phyloP scores from a whole-genome alignment of 2,113 vertebrate genomes.

The Aspiorhynchus laticeps region DNA sequence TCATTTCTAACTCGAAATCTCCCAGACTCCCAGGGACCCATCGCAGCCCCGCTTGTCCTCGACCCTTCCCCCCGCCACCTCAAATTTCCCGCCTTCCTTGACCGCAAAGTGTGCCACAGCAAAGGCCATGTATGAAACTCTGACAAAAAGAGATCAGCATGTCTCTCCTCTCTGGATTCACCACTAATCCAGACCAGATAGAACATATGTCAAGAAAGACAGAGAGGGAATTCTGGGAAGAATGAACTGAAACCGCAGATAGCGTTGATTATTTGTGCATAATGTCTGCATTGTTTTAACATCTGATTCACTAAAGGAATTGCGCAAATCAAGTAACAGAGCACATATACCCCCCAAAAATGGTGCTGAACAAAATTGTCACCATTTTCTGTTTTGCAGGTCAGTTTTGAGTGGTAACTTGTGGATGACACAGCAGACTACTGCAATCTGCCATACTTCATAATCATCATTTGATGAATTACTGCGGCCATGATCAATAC shows the following conservation, averaged over 20 bases:
- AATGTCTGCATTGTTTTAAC: neutral
- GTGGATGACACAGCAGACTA: too few species aligned
- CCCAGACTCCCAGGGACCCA: neutral
- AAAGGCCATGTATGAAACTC: conserved; percentile 9
- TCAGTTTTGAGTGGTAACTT: neutral
- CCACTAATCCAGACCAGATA: conserved; percentile 27
- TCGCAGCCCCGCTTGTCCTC: neutral
- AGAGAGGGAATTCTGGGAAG: neutral
- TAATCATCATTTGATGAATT: too few species aligned
- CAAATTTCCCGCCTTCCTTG: neutral
- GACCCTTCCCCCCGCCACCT: neutral
- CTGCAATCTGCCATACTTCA: too few species aligned
- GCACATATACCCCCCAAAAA: neutral
- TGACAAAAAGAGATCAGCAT: conserved; percentile 15
- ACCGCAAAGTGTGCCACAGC: conserved; percentile 16
- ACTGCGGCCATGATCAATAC: too few species aligned
- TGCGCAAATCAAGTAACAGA: neutral
- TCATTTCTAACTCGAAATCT: neutral
- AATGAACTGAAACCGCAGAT: neutral
- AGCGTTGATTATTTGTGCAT: neutral
- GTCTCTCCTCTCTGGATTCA: conserved; percentile 5
- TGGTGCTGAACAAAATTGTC: neutral
- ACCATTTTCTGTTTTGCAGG: neutral
- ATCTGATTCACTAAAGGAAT: neutral
- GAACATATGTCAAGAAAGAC: conserved; percentile 30